These are phyloP conservation scores for Lamproptera curius DNA, from an alignment of 2,888 invertebrate species.

Conservation along the genomic window DNA sequence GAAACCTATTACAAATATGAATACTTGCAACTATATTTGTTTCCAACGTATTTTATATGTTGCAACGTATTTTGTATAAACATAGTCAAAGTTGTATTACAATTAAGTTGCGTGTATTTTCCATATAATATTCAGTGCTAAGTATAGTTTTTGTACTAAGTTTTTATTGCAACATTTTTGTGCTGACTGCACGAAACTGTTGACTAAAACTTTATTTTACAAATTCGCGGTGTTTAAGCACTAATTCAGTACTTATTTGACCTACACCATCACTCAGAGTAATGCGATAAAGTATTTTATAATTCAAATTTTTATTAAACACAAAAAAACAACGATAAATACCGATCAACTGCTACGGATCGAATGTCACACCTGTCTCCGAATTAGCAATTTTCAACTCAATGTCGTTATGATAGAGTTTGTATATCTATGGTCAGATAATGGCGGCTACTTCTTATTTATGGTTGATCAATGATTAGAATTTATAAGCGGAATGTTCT, in stretches of 20 bases:
- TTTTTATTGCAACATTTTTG: constrained; percentile 23
- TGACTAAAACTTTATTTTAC: constrained; percentile 41
- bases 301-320: constrained; percentile 7
- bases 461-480: neutral
- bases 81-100: no score
- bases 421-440: no score
- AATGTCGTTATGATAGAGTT: no score
- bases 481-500: neutral
- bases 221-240: constrained; percentile 45
- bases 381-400: constrained; percentile 5
- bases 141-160: no score
- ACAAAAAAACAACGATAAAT: constrained; percentile 17
- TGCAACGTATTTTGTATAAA: no score
- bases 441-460: neutral
- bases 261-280: constrained; percentile 14
- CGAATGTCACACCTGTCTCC: constrained; percentile 11
- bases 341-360: constrained; percentile 9
- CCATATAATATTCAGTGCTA: no score
- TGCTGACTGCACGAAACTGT: constrained; percentile 35
- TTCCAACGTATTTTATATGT: no score
- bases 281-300: constrained; percentile 20
- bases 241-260: constrained; percentile 31
- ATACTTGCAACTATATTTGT: no score
- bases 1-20: no score
- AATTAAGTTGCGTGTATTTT: no score